These are phyloP conservation scores for Thymelicus acteon DNA, from an alignment of 2,888 invertebrate species.

Conservation along the genomic window DNA sequence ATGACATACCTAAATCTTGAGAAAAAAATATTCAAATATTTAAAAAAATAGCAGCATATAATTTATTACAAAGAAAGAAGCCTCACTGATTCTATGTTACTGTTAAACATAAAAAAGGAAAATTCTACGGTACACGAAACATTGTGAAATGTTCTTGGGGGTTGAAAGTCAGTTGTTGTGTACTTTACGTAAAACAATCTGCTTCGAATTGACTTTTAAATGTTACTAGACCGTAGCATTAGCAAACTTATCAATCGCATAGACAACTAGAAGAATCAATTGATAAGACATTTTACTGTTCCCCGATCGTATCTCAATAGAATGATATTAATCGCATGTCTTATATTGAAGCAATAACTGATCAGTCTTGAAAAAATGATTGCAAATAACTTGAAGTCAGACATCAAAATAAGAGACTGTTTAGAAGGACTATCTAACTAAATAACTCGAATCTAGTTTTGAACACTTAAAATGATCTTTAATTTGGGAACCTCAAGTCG, in stretches of 20 bases:
- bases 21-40: no score
- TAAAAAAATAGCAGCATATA: no score
- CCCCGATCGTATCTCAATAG: background rate
- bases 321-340: background rate
- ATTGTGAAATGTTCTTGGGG: background rate
- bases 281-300: background rate
- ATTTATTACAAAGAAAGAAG: no score
- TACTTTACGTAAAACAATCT: slow-evolving; percentile 6
- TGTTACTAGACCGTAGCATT: slow-evolving; percentile 1
- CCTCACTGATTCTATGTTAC: no score
- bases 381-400: no score
- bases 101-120: no score
- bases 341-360: background rate
- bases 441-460: background rate
- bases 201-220: slow-evolving; percentile 7
- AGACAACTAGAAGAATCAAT: slow-evolving; percentile 3
- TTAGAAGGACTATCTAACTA: background rate
- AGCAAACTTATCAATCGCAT: background rate
- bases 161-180: background rate
- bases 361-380: background rate
- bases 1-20: no score
- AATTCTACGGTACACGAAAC: background rate
- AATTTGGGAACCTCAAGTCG: no score
- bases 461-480: no score
- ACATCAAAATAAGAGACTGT: no score